These are phyloP conservation scores for Herpailurus yagouaroundi DNA, from an alignment of 2,113 vertebrate genomes.

Conservation along the genomic window DNA sequence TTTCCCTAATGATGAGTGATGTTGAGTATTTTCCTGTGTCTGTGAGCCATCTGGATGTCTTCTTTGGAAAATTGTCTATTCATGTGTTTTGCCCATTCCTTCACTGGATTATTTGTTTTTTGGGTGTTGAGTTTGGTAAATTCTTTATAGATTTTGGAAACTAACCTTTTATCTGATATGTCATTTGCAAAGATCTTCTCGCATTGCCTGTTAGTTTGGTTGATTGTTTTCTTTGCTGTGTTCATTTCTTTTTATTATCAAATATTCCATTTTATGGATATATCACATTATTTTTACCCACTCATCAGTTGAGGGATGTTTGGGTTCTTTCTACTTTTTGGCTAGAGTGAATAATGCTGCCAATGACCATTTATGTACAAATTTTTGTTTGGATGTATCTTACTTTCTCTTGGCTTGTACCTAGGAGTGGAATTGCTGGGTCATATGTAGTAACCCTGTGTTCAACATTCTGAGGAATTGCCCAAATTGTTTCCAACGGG, in stretches of 20 bases:
- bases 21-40: too few species aligned
- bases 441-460: not conserved
- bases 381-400: conserved; percentile 1
- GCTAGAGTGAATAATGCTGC: not conserved
- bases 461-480: conserved; percentile 32
- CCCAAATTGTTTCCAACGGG: not conserved
- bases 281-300: not conserved
- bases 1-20: too few species aligned
- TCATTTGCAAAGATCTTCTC: too few species aligned
- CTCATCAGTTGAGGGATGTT: not conserved
- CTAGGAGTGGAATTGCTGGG: not conserved
- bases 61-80: too few species aligned
- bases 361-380: not conserved
- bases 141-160: too few species aligned
- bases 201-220: too few species aligned
- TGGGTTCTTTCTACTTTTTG: not conserved
- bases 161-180: too few species aligned
- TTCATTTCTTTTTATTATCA: conserved; percentile 37
- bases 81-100: too few species aligned
- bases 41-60: too few species aligned
- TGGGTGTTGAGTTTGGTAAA: too few species aligned
- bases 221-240: too few species aligned
- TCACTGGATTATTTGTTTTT: too few species aligned
- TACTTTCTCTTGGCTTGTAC: not conserved
- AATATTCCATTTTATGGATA: not conserved